Evolutionary conservation across 2,797 vertebrate species (phyloP), one percentile per base, ranked within the genome.

Genomic region (Lithobates pipiens): DNA sequence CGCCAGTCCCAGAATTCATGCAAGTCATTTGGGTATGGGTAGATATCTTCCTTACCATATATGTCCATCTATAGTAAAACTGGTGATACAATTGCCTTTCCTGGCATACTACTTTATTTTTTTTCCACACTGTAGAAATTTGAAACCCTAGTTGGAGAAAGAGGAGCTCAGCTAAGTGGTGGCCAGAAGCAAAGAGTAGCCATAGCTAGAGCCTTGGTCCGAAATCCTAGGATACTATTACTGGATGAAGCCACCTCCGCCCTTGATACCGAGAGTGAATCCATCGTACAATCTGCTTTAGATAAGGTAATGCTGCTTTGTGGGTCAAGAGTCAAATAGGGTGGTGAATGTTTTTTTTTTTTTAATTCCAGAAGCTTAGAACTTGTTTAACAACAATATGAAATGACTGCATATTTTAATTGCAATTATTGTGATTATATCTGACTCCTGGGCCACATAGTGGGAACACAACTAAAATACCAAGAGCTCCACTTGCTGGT

Each of bases 181-280:
- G 95, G 94, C 15, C 95, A 96, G 88, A 95, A 96, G 87, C 95
- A 96, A 75, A 91, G 94, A 86, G 95, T 96, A 6, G 94, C 94
- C 0, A 95, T 96, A 85, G 95, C 95, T 76, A 89, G 92, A 84
- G 95, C 94, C 32, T 84, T 95, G 76, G 88, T 77, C 4, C 76
- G 70, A 81, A 90, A 90, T 69, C 90, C 88, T 34, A 92, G 90
- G 89, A 92, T 91, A 77, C 50, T 93, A 9, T 44, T 89, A 23
- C 79, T 91, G 87, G 89, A 88, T 74, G 88, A 90, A 44, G 89
- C 79, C 29, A 88, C 85, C 0, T 91, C 89, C 89, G 88, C 89
- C 54, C 88, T 93, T 13, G 89, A 91, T 3, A 76, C 86, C 67
- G 89, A 89, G 3, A 78, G 88, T 0, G 90, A 92, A 75, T 86